A percentile compares a stretch with the other conserved stretches of the same genome.
These are phyloP conservation scores for Dolichopus griseipennis DNA, from an alignment of 2,888 invertebrate genomes.

Conservation along the genomic window DNA sequence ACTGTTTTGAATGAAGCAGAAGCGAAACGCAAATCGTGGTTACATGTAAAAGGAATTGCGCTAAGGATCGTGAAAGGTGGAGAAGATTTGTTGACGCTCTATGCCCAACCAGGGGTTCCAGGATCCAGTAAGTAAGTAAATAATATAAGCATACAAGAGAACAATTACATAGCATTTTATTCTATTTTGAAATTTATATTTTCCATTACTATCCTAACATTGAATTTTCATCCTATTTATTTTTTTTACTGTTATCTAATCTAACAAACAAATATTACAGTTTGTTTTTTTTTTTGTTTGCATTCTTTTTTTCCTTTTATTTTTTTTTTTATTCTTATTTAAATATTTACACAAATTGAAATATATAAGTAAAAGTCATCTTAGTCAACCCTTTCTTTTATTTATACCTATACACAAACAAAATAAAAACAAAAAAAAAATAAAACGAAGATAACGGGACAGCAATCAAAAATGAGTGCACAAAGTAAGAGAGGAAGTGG, in stretches of 20 bases:
- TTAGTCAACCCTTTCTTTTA: not conserved
- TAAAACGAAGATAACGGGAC: not conserved
- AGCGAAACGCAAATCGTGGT: no score
- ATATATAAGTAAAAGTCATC: slow-evolving; percentile 1
- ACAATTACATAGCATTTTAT: no score
- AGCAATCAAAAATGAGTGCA: not conserved
- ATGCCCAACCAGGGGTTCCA: no score
- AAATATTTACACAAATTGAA: slow-evolving; percentile 3
- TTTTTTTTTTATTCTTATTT: not conserved
- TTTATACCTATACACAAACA: not conserved
- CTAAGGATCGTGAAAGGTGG: no score
- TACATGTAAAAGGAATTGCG: no score
- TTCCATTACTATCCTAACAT: not conserved
- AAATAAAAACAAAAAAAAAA: not conserved
- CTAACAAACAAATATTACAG: not conserved
- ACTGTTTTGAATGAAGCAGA: no score
- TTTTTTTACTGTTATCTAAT: slow-evolving; percentile 2
- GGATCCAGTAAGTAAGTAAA: no score
- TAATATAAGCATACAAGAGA: no score
- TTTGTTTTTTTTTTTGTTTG: not conserved
- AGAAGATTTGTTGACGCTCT: no score
- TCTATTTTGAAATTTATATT: no score
- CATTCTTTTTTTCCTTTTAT: not conserved
- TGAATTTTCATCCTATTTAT: not conserved
- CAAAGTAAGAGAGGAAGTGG: not conserved